Evolutionary conservation across 2,888 invertebrate species (phyloP), one percentile per base, ranked within the genome.

Genomic region (Leptothorax acervorum): DNA sequence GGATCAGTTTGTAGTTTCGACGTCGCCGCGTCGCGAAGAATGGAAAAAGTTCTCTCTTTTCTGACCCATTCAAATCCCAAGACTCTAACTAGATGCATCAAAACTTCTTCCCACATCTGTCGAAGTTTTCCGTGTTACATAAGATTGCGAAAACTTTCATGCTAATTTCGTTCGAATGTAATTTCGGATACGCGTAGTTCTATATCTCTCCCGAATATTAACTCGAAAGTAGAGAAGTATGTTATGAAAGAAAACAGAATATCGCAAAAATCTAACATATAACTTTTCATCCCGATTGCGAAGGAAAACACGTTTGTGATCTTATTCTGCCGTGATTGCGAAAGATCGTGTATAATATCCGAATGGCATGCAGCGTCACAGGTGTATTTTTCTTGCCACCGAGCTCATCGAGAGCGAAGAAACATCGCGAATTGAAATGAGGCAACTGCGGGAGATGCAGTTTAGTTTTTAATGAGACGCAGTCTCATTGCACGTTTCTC

Each of bases 391-490:
- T 62, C 48, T 57, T 65, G 31, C 12, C 23, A 23, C 31, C 53
- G 9, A 15, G 48, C 23, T 71, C 48, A 35, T 71, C 48, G 48
- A 11, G 28, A 4, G n/a, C 35, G 39, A 48, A 53, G 48, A 81
- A 73, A 62, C 8, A 73, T 39, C 28, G 51, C 18, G 48, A 73
- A 48, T 60, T 73, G 60, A 81, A 79, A 31, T 51, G 60, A 48
- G 11, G 9, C 15, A 55, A 45, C 11, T 23, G 28, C 28, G 8
- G 4, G 11, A 60, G 31, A 79, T 12, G 57, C 35, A 48, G 45
- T 48, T 71, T 28, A 48, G 48, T 73, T 35, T 62, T 81, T 60
- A 73, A 73, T 73, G 60, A 81, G 60, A 73, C 48, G 28, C 28
- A 3, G n/a, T 68, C 55, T 55, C n/a, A 18, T 57, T 55, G 68